phyloP scores from a whole-genome alignment of 2,888 invertebrate species.

The Himalopsyche tibetana region DNA sequence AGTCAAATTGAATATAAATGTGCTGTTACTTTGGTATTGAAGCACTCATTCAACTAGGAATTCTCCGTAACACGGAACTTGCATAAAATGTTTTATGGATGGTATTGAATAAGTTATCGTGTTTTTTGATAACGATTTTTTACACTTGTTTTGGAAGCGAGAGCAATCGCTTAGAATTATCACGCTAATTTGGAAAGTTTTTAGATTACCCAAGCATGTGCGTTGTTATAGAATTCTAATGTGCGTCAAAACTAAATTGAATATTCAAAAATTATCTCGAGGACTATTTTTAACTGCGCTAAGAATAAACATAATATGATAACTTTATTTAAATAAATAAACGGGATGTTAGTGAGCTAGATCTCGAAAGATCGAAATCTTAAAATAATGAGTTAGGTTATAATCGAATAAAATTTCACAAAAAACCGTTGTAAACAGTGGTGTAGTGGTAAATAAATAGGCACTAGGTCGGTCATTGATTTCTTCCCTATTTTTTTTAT shows the following conservation, averaged over 20 bases:
- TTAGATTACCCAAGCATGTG: neutral
- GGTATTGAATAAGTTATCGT: slow-evolving; percentile 59
- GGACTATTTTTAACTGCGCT: too few relatives aligned
- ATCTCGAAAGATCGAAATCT: too few relatives aligned
- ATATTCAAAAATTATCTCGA: neutral
- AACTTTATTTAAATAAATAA: too few relatives aligned
- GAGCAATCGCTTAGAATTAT: slow-evolving; percentile 54
- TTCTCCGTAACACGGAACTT: slow-evolving; percentile 52
- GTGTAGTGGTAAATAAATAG: too few relatives aligned
- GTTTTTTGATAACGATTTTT: slow-evolving; percentile 55
- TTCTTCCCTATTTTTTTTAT: too few relatives aligned
- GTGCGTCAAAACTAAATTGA: neutral
- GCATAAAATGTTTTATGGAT: slow-evolving; percentile 55
- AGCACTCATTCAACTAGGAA: neutral
- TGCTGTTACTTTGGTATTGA: neutral
- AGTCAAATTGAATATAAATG: neutral
- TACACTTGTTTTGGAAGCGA: slow-evolving; percentile 57
- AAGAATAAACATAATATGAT: too few relatives aligned
- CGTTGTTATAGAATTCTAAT: neutral
- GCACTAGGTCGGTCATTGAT: too few relatives aligned
- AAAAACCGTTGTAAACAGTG: too few relatives aligned
- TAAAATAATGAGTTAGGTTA: too few relatives aligned
- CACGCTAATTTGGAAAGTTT: slow-evolving; percentile 63
- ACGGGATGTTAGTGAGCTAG: too few relatives aligned
- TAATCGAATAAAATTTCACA: too few relatives aligned